These are phyloP conservation scores for Beaufortia kweichowensis DNA, from an alignment of 2,113 vertebrate species.

Conservation along the genomic window DNA sequence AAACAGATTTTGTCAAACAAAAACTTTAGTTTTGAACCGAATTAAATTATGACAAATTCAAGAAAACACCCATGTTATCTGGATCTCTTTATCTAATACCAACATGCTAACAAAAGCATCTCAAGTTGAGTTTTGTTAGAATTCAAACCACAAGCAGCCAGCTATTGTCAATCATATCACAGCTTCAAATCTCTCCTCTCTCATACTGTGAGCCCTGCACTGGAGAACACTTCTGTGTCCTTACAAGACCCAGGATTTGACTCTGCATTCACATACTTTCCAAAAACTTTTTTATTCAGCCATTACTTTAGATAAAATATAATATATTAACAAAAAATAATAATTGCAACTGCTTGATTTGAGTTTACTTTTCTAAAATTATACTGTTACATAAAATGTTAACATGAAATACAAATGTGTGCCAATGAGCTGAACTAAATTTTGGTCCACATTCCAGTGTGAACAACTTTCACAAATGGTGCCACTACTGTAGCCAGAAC, in stretches of 20 bases:
- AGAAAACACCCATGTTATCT: not conserved
- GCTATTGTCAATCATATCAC: constrained; percentile 40
- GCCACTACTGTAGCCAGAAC: not conserved
- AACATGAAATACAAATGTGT: no score
- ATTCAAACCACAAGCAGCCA: constrained; percentile 24
- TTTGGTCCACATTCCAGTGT: constrained; percentile 1
- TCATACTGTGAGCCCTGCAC: not conserved
- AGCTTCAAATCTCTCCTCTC: constrained; percentile 22
- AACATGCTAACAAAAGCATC: constrained; percentile 25
- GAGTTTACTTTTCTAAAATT: not conserved
- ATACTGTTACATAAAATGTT: no score
- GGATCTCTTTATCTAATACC: not conserved
- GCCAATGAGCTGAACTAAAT: no score
- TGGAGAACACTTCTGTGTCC: constrained; percentile 10
- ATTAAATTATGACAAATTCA: not conserved
- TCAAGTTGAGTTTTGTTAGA: constrained; percentile 23
- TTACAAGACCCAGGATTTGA: not conserved
- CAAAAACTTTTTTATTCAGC: not conserved
- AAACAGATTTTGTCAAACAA: not conserved
- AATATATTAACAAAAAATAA: not conserved
- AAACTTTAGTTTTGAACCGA: not conserved
- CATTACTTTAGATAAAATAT: not conserved
- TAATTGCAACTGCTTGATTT: not conserved
- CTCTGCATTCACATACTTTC: not conserved
- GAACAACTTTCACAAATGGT: constrained; percentile 21